Conservation (phyloP, 2,113 vertebrate species). For the Tamias sibiricus region DNA sequence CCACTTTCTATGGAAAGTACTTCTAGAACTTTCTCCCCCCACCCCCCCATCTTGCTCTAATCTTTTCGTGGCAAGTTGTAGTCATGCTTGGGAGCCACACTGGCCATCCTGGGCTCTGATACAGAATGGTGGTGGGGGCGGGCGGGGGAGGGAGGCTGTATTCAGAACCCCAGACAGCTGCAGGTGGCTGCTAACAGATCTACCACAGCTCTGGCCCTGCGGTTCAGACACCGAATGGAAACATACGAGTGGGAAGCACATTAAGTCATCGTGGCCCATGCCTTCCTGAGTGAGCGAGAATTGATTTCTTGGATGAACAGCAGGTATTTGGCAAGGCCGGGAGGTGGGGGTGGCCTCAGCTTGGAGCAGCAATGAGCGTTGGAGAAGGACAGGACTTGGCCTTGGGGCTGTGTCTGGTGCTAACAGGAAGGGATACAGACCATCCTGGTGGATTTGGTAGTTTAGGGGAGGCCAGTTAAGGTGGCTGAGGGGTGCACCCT, state of each 20-base stretch:
- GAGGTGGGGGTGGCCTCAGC: neutral
- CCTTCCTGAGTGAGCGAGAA: neutral
- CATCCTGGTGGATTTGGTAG: neutral
- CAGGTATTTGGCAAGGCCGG: slow-evolving; percentile 24
- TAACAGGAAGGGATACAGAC: slow-evolving; percentile 26
- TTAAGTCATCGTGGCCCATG: neutral
- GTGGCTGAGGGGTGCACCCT: neutral
- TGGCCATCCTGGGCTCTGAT: neutral
- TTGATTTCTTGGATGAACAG: slow-evolving; percentile 55
- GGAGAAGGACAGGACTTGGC: neutral
- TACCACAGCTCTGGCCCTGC: neutral
- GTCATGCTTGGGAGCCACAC: neutral
- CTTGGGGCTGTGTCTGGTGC: neutral
- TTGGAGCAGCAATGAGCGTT: neutral
- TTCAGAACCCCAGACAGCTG: neutral
- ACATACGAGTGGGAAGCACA: neutral
- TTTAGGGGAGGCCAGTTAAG: neutral
- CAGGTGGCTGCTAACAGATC: neutral
- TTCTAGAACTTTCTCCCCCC: neutral
- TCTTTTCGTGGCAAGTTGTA: neutral
- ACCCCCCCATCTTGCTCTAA: neutral
- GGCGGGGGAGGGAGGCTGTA: too few relatives aligned
- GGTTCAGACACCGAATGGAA: neutral
- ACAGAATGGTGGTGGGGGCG: neutral
- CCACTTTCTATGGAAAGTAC: neutral